Evolutionary conservation across 2,113 vertebrate species (phyloP).

Genomic region (Sylvilagus bachmani): DNA sequence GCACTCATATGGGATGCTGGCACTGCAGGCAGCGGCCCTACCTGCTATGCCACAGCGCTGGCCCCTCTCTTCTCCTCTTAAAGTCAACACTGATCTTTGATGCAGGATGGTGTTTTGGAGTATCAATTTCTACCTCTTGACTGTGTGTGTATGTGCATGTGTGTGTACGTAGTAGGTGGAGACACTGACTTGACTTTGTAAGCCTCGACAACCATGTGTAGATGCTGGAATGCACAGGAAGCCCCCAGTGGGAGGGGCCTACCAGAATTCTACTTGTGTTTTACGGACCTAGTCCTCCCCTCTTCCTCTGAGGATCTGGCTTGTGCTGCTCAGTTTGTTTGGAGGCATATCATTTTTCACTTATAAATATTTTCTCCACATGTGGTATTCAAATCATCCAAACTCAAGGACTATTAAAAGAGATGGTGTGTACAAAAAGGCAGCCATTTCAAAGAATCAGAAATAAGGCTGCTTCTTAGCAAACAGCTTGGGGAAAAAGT

Average conservation of each 20-base stretch:
- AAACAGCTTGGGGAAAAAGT: background rate
- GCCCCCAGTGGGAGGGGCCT: rapidly evolving
- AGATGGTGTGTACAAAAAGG: background rate
- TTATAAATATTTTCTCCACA: background rate
- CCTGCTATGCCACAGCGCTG: too few relatives aligned
- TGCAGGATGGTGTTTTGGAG: background rate
- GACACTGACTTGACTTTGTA: too few relatives aligned
- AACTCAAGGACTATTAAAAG: background rate
- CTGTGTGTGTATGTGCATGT: background rate
- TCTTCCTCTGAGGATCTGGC: background rate
- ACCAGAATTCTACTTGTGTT: background rate
- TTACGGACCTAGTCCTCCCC: rapidly evolving
- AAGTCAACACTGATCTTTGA: background rate
- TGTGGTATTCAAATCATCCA: slow-evolving; percentile 15
- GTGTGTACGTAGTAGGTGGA: too few relatives aligned
- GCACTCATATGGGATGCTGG: too few relatives aligned
- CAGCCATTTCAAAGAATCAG: background rate
- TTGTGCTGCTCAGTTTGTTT: background rate
- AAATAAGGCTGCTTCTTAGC: background rate
- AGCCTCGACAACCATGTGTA: rapidly evolving
- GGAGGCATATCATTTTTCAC: background rate
- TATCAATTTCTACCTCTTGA: background rate
- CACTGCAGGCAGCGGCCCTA: too few relatives aligned
- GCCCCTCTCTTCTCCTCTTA: background rate
- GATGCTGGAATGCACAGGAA: background rate